Evolutionary conservation across 1,140 invertebrate genomes (phyloP).

Genomic region (Melipona quadrifasciata): DNA sequence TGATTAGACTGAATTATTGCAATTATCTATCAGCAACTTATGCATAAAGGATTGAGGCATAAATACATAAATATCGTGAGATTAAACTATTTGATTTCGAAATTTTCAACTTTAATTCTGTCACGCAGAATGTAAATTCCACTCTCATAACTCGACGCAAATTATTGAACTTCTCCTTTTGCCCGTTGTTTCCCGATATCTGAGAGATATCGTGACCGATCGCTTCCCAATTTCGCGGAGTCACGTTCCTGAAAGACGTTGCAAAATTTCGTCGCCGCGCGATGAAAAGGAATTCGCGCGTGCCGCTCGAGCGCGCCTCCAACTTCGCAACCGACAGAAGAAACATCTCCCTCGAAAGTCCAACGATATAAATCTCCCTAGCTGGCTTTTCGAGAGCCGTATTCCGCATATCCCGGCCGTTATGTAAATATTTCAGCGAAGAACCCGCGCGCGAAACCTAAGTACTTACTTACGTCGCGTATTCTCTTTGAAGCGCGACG

Average conservation of each 20-base stretch:
- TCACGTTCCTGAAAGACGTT: not conserved
- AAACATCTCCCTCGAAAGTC: not conserved
- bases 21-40: too few species aligned
- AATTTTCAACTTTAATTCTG: too few species aligned
- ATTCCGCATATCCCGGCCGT: conserved; percentile 10
- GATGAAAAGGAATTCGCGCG: conserved; percentile 1
- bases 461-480: not conserved
- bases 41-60: too few species aligned
- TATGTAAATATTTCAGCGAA: conserved; percentile 42
- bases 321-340: too few species aligned
- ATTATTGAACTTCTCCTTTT: not conserved
- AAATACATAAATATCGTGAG: too few species aligned
- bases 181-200: not conserved
- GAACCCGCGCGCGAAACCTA: not conserved
- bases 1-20: too few species aligned
- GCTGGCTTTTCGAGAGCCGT: not conserved
- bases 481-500: conserved; percentile 16
- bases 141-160: too few species aligned
- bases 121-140: too few species aligned
- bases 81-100: too few species aligned
- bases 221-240: not conserved
- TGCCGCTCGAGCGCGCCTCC: not conserved
- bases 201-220: not conserved
- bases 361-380: conserved; percentile 16
- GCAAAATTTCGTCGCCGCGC: conserved; percentile 1